Conservation (phyloP, 2,888 invertebrate species). For the Dorcus hopei region DNA sequence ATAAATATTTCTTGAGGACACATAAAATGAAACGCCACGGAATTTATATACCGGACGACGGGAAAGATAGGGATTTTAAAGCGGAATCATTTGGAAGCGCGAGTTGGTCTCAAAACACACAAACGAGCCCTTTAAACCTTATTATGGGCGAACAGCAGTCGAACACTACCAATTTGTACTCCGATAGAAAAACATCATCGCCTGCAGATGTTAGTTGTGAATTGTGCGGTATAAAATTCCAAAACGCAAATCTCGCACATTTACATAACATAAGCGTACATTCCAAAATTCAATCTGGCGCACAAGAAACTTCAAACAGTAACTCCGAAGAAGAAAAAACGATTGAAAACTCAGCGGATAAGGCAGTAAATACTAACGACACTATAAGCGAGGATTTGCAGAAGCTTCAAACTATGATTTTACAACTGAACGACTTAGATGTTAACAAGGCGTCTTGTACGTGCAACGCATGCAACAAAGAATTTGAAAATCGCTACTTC, state of each 20-base stretch:
- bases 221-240: slow-evolving; percentile 53
- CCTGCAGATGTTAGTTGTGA: slow-evolving; percentile 53
- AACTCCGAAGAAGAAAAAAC: slow-evolving; percentile 20
- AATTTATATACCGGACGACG: slow-evolving; percentile 63
- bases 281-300: slow-evolving; percentile 32
- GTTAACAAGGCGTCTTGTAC: slow-evolving; percentile 52
- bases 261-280: slow-evolving; percentile 47
- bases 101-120: slow-evolving; percentile 52
- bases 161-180: slow-evolving; percentile 50
- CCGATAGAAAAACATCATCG: slow-evolving; percentile 50
- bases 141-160: slow-evolving; percentile 67
- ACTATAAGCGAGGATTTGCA: slow-evolving; percentile 81
- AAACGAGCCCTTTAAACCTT: slow-evolving; percentile 75
- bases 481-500: slow-evolving; percentile 69
- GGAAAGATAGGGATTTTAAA: slow-evolving; percentile 47
- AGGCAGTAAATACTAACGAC: slow-evolving; percentile 45
- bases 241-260: slow-evolving; percentile 49
- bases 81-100: slow-evolving; percentile 32
- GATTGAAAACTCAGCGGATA: slow-evolving; percentile 11
- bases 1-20: slow-evolving; percentile 86
- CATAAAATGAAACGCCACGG: slow-evolving; percentile 95
- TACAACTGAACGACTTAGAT: slow-evolving; percentile 80
- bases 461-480: slow-evolving; percentile 70
- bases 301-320: slow-evolving; percentile 20
- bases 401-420: slow-evolving; percentile 86